Evolutionary conservation across 2,888 invertebrate species (phyloP), one percentile per base, ranked within the genome.

Genomic region (Hydraecia micacea): DNA sequence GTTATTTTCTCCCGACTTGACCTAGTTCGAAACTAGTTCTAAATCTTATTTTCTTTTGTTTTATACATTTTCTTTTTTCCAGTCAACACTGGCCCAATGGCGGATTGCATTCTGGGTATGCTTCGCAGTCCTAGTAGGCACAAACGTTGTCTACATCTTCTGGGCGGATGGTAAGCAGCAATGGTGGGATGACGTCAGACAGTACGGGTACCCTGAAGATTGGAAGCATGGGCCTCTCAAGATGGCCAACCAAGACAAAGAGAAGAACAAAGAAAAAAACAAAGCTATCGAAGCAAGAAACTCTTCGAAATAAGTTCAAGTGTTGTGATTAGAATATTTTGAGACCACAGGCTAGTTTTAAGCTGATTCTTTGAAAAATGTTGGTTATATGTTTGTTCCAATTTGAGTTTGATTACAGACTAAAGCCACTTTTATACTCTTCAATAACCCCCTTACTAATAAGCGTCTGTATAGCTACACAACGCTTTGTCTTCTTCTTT

Each of bases 21-120:
- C 5, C 1, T 49, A 28, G 15, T 36, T 28, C 8, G 2, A 42
- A 55, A 55, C 0, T 8, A 63, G 11, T 46, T 52, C 15, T n/a
- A 39, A n/a, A 7, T 25, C 0, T 25, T 25, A 6, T 49, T 49
- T 49, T 68, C 49, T 36, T 49, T 49, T 15, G 25, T 63, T 66
- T 62, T 1, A 66, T 9, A 39, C 0, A 71, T 66, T 87, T 87
- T 95, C 96, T 60, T 93, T 88, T 88, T 96, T 97, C n/a, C 94
- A 97, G 97, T 97, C 97, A 88, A 97, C 97, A 15, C 86, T 97
- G 75, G 90, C 88, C 0, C 97, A 98, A 93, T 98, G 98, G 98
- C 95, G 97, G 21, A 90, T 97, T 0, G 98, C 98, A 0, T 98
- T 98, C 91, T 98, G 98, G 98, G 98, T 98, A 63, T 97, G 98